Conservation (phyloP, 2,888 invertebrate species). For the Acronicta alni region DNA sequence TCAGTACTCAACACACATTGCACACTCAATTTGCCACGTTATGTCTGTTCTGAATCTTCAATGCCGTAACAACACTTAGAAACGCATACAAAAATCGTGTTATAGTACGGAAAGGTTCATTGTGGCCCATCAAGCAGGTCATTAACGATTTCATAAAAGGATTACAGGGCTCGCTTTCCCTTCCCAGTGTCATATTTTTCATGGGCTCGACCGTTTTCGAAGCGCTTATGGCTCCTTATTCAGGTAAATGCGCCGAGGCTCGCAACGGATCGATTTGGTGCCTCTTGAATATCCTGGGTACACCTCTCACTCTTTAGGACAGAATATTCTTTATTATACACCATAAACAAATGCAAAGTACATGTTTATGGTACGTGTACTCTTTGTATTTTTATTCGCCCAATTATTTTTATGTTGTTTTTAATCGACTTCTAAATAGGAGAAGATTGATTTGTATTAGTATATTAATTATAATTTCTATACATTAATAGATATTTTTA, state of each 20-base stretch:
- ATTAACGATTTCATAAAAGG: slow-evolving; percentile 87
- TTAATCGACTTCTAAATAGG: no score
- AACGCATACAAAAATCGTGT: slow-evolving; percentile 68
- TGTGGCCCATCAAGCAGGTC: slow-evolving; percentile 76
- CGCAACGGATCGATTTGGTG: slow-evolving; percentile 50
- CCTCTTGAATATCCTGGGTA: slow-evolving; percentile 37
- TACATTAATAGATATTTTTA: no score
- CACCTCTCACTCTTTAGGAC: slow-evolving; percentile 36
- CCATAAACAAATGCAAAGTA: no score
- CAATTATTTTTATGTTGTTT: no score
- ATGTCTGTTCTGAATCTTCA: slow-evolving; percentile 43
- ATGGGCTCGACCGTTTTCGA: slow-evolving; percentile 79
- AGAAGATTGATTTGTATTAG: no score
- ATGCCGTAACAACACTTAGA: slow-evolving; percentile 60
- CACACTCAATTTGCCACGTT: slow-evolving; percentile 43
- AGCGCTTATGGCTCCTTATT: slow-evolving; percentile 69
- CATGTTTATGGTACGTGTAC: slow-evolving; percentile 30
- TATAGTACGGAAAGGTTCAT: slow-evolving; percentile 72
- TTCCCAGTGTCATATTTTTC: slow-evolving; percentile 82
- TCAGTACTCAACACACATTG: slow-evolving; percentile 25
- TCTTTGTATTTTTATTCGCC: slow-evolving; percentile 37
- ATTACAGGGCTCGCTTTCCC: slow-evolving; percentile 80
- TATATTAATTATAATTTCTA: no score
- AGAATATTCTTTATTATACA: no score
- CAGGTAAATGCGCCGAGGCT: slow-evolving; percentile 60